Evolutionary conservation across 1,140 invertebrate species (phyloP).

Genomic region (Ctenoplectra terminalis): DNA sequence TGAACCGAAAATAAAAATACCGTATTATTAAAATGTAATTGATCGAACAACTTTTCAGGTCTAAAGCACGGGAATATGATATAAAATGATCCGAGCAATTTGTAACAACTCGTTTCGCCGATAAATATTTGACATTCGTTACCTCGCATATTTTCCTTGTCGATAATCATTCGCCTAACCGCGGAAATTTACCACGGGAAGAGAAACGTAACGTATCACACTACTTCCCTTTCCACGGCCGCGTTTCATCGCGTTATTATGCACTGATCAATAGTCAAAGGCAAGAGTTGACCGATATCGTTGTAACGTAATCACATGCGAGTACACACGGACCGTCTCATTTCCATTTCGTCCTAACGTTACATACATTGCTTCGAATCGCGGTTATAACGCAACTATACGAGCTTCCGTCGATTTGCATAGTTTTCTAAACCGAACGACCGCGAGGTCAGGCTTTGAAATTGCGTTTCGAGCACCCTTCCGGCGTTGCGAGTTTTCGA

Average conservation of each 20-base stretch:
- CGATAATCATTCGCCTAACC: background rate
- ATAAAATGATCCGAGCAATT: background rate
- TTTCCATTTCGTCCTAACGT: background rate
- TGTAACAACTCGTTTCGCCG: background rate
- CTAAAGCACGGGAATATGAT: too few relatives aligned
- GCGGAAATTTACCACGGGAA: background rate
- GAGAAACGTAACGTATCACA: background rate
- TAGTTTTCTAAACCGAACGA: slow-evolving; percentile 21
- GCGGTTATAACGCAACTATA: slow-evolving; percentile 21
- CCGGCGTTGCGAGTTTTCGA: background rate
- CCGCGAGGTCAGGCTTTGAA: background rate
- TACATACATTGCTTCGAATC: background rate
- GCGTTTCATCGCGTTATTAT: background rate
- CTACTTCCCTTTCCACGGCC: too few relatives aligned
- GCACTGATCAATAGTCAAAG: slow-evolving; percentile 19
- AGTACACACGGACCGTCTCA: slow-evolving; percentile 7
- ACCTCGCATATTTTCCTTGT: background rate
- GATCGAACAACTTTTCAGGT: too few relatives aligned
- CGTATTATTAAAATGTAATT: too few relatives aligned
- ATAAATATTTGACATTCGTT: background rate
- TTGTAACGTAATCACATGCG: slow-evolving; percentile 10
- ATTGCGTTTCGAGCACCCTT: slow-evolving; percentile 12
- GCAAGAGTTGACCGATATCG: background rate
- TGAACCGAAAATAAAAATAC: too few relatives aligned
- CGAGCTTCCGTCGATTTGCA: slow-evolving; percentile 9